phyloP scores from a whole-genome alignment of 2,113 vertebrate species.

The Limanda limanda region DNA sequence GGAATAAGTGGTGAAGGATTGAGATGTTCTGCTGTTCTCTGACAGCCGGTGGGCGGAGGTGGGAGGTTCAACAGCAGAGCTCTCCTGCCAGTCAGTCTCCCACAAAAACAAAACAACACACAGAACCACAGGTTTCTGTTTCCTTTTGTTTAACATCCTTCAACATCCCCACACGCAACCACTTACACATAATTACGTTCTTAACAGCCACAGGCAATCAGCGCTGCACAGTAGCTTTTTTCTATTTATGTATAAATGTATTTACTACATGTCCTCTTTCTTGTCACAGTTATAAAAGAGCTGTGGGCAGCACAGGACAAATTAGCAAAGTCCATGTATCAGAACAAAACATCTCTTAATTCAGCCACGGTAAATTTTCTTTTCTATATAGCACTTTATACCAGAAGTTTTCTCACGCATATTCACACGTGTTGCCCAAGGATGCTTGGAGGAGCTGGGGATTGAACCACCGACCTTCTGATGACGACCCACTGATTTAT shows the following conservation, averaged over 20 bases:
- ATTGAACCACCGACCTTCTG: not conserved
- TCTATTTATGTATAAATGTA: too few relatives aligned
- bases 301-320: too few relatives aligned
- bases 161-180: not conserved
- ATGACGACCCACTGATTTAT: not conserved
- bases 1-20: not conserved
- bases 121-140: not conserved
- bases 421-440: not conserved
- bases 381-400: too few relatives aligned
- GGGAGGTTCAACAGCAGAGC: constrained; percentile 2
- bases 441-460: not conserved
- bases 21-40: not conserved
- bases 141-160: not conserved
- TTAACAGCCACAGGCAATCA: not conserved
- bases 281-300: too few relatives aligned
- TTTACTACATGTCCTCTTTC: too few relatives aligned
- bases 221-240: too few relatives aligned
- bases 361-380: too few relatives aligned
- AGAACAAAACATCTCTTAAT: too few relatives aligned
- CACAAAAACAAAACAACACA: not conserved
- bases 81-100: not conserved
- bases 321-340: too few relatives aligned
- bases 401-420: not conserved
- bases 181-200: not conserved
- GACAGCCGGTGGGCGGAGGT: not conserved